phyloP scores from a whole-genome alignment of 1,140 invertebrate species.

The Melanaphis sacchari region DNA sequence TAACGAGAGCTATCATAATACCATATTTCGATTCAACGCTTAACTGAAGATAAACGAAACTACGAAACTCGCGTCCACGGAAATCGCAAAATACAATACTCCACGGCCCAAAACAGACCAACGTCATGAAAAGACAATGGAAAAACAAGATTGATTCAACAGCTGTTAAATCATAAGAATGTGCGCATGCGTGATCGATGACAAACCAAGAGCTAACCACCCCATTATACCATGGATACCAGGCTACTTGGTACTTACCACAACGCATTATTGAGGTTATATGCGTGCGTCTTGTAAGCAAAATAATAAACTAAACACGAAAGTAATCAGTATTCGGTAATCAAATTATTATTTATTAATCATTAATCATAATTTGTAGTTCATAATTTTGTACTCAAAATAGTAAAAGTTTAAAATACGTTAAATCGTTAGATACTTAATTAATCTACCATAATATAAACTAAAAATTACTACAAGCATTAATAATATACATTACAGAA shows the following conservation, averaged over 20 bases:
- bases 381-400: too few species aligned
- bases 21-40: neutral
- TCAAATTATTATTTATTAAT: neutral
- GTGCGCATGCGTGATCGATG: conserved; percentile 37
- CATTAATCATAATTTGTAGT: neutral
- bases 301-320: neutral
- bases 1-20: neutral
- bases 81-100: neutral
- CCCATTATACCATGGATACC: neutral
- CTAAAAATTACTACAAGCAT: too few species aligned
- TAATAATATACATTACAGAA: too few species aligned
- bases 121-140: conserved; percentile 56
- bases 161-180: conserved; percentile 52
- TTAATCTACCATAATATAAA: too few species aligned
- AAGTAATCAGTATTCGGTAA: neutral
- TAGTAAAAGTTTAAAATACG: neutral
- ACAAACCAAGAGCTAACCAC: neutral
- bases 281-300: neutral
- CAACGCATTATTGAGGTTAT: conserved; percentile 14
- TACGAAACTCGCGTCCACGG: neutral
- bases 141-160: conserved; percentile 54
- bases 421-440: neutral
- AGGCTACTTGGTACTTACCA: neutral
- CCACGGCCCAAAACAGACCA: conserved; percentile 7
- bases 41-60: neutral